A percentile compares a stretch with the other conserved stretches of the same genome.
These are phyloP conservation scores for Phymastichus coffea DNA, from an alignment of 1,140 invertebrate genomes.

Conservation along the genomic window DNA sequence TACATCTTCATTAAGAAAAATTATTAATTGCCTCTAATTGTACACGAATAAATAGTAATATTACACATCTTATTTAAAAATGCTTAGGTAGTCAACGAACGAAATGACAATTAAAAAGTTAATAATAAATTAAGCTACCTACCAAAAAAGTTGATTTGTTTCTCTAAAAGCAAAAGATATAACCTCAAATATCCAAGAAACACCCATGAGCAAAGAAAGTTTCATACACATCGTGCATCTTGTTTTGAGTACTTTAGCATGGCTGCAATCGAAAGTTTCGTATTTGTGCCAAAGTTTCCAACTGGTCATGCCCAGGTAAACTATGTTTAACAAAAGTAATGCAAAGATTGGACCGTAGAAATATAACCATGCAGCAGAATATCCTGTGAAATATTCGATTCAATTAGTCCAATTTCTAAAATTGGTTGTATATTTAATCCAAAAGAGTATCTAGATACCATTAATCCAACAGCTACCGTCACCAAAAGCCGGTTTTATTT, in stretches of 20 bases:
- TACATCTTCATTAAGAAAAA: too few relatives aligned
- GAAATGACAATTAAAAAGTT: too few relatives aligned
- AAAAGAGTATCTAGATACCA: slow-evolving; percentile 52
- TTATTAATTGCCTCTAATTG: too few relatives aligned
- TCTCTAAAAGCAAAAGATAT: slow-evolving; percentile 49
- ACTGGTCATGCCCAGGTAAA: slow-evolving; percentile 61
- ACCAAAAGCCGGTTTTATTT: slow-evolving; percentile 62
- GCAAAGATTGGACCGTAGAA: slow-evolving; percentile 66
- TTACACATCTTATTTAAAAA: too few relatives aligned
- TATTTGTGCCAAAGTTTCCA: slow-evolving; percentile 59
- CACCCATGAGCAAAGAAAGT: slow-evolving; percentile 70
- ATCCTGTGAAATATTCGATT: slow-evolving; percentile 41
- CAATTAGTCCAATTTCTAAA: too few relatives aligned
- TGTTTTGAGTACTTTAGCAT: slow-evolving; percentile 59
- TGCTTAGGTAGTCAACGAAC: too few relatives aligned
- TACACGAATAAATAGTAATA: too few relatives aligned
- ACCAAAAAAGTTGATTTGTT: slow-evolving; percentile 36
- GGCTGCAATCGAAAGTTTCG: slow-evolving; percentile 55
- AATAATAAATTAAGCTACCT: too few relatives aligned
- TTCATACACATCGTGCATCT: slow-evolving; percentile 67
- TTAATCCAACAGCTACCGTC: slow-evolving; percentile 63
- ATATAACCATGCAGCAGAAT: slow-evolving; percentile 60
- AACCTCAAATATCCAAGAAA: slow-evolving; percentile 72
- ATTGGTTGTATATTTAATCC: too few relatives aligned
- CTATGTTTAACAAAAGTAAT: slow-evolving; percentile 60